Base-by-base conservation (phyloP, 2,888 invertebrate species). In the Diaperis boleti region DNA sequence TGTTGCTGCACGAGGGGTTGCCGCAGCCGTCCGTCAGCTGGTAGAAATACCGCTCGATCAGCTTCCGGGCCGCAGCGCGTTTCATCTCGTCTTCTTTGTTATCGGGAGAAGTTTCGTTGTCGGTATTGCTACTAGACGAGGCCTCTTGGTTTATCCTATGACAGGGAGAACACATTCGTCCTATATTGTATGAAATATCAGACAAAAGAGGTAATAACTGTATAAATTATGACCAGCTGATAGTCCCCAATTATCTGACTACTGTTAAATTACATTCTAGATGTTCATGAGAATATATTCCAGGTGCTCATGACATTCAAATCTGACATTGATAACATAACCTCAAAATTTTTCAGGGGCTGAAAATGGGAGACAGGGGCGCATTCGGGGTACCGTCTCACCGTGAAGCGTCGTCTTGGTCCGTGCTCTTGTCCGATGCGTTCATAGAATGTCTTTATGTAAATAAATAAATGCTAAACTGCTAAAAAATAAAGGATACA, bases 11-110 rank as follows among this genome's bases (percentile, higher is more conserved):
- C 74, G 87, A 85, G n/a, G 88, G 85, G 82, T 94, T 93, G 15
- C 96, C 96, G 82, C 96, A 96, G 71, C 96, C 96, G 80, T 95
- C 92, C 35, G 92, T 89, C 68, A 96, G 84, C 83, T 96, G 95
- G 83, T 93, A 94, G 81, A 96, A 96, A 82, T 96, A 96, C 76
- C 93, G 87, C 82, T 95, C 94, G 69, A 96, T 96, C 67, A 95
- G 84, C 80, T 92, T 91, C 81, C 90, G 93, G 33, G 94, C 95
- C 39, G 89, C 89, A 60, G 89, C 88, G 52, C 90, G 85, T 83
- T 90, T 90, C 89, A 90, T 89, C 74, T 87, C 88, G 84, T 87
- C 87, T 69, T 85, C 84, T 71, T 83, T 82, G 70, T 75, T 75
- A 69, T 75, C 74, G 57, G 68, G 10, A 22, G 37, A 52, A 15